Evolutionary conservation across 37 sponge, comb jelly and placozoan species (phyloP), one percentile per base, ranked within the genome.

Genomic region (Chondrosia reniformis): DNA sequence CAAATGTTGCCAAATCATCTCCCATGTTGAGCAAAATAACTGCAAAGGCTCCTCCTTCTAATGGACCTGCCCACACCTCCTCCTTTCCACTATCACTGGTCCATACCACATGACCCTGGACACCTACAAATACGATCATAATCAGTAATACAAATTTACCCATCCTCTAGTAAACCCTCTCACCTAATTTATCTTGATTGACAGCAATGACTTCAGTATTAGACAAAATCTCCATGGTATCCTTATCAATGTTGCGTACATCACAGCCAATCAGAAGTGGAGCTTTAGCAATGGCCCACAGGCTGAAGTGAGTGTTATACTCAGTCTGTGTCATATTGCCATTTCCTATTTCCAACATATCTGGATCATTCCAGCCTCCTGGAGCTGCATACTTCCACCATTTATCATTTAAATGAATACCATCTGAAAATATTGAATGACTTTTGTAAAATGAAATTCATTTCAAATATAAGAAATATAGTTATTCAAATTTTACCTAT

Each of bases 271-370:
- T 88, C 75, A 93, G 86, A 10, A 93, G 86, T 67, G 93, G 93
- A 32, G 89, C 80, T 72, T 93, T 93, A 65, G 85, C 85, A 31
- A 93, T 77, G 58, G 85, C 84, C 93, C 93, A 93, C 40, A 93
- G 75, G 46, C 93, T 93, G 80, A 93, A 88, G 86, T 93, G 93
- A 1, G 89, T 77, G 46, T 77, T 73, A 45, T 88, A 81, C 75
- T 93, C 93, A 8, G 76, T 64, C 0, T 55, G 66, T 22, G 77
- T 78, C 93, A 88, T 88, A 0, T 71, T 76, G 38, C 89, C 89
- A 80, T 93, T 93, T 12, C 93, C 93, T 22, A 93, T 75, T 78
- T 93, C 87, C 84, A 93, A 61, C 94, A 93, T 93, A 69, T 86
- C 94, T 0, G 87, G 88, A 71, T 93, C 94, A 52, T 93, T 93